These are phyloP conservation scores for Indicator indicator DNA, from an alignment of 2,113 vertebrate genomes.

Conservation along the genomic window DNA sequence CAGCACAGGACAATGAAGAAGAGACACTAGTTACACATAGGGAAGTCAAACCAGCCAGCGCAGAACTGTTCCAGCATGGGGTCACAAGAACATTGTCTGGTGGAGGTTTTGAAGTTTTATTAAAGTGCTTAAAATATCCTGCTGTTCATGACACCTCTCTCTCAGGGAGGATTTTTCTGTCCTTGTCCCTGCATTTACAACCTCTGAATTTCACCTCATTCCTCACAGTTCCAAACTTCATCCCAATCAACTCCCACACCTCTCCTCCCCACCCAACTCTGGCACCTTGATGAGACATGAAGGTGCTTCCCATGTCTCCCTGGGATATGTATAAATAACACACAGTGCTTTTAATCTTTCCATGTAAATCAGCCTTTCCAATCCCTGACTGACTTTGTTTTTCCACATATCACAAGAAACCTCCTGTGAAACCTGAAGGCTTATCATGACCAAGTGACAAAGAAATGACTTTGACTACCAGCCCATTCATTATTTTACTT, in stretches of 20 bases:
- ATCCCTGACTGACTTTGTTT: background rate
- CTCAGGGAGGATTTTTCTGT: background rate
- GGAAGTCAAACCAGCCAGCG: background rate
- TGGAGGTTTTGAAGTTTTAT: background rate
- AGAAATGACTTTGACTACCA: background rate
- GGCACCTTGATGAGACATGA: background rate
- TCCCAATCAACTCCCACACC: background rate
- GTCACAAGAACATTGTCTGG: background rate
- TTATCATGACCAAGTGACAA: background rate
- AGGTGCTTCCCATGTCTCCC: background rate
- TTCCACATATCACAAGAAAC: conserved; percentile 1
- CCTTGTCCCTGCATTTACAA: background rate
- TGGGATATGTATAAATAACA: background rate
- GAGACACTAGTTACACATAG: background rate
- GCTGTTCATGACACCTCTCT: background rate
- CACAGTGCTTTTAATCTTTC: conserved; percentile 17
- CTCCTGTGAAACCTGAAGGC: background rate
- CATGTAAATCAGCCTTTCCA: conserved; percentile 3
- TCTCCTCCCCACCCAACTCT: background rate
- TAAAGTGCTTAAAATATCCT: background rate
- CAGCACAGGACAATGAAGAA: background rate
- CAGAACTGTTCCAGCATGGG: fast-evolving
- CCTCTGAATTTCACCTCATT: background rate
- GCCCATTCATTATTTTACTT: background rate
- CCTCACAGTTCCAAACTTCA: background rate